A percentile compares a stretch with the other conserved stretches of the same genome.
Conservation (phyloP, 2,797 vertebrate species). For the Rhincodon typus region DNA sequence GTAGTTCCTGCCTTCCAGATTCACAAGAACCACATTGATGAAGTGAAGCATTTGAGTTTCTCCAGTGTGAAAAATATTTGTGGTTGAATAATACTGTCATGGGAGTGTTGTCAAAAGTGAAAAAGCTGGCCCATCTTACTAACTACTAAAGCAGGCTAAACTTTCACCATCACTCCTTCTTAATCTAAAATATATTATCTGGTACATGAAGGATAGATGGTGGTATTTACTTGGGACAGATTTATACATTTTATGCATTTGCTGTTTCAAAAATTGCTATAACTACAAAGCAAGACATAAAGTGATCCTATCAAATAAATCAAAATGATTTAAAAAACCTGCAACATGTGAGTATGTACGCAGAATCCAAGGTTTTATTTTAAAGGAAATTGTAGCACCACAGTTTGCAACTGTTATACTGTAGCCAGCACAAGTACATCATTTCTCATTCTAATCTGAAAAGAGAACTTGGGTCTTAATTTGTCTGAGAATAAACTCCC, state of each 20-base stretch:
- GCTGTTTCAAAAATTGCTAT: background rate
- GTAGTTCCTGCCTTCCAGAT: slow-evolving; percentile 87
- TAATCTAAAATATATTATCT: background rate
- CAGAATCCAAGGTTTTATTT: background rate
- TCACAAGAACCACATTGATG: slow-evolving; percentile 83
- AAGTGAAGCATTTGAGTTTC: slow-evolving; percentile 59
- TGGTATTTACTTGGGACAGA: background rate
- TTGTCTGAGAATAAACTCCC: background rate
- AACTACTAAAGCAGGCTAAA: background rate
- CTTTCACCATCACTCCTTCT: background rate
- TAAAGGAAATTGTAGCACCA: background rate
- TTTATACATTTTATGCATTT: background rate
- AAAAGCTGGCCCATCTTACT: background rate
- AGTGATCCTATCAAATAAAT: too few relatives aligned
- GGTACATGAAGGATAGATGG: background rate
- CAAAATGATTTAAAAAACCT: too few relatives aligned
- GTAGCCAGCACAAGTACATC: background rate
- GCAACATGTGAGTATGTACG: too few relatives aligned
- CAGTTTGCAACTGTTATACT: background rate
- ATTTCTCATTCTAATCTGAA: too few relatives aligned
- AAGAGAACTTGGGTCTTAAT: too few relatives aligned
- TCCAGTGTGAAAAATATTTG: slow-evolving; percentile 46
- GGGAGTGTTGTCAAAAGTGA: background rate
- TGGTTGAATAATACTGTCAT: background rate
- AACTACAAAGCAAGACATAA: too few relatives aligned